Base-by-base conservation (phyloP, 2,888 invertebrate species). In the Craniophora ligustri region DNA sequence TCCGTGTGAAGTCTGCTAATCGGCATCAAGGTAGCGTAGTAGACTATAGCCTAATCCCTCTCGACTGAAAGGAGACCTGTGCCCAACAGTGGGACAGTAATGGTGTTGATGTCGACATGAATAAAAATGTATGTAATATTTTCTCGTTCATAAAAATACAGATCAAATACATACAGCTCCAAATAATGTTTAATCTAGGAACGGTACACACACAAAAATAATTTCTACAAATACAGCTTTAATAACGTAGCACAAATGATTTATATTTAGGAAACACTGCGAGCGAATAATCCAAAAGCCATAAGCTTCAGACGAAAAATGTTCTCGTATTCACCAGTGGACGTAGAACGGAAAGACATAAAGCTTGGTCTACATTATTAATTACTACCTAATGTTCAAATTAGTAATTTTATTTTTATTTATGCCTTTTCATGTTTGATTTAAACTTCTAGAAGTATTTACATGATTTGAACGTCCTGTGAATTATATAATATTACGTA, bases 281-380 rank as follows among this genome's bases (percentile, higher is more conserved):
- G 55, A 59, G 71, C 75, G 78, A 85, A 85, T 88, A 84, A 90
- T 88, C 88, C 87, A 83, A 89, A 89, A 90, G 88, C 89, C 87
- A 85, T 88, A 88, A 89, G 88, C 89, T 85, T 80, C 72, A 78
- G 80, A 83, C 87, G 88, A 88, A 91, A 91, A 91, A 91, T 89
- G 81, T 81, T 80, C 82, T 78, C 78, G 79, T 79, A 82, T 82
- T 86, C 78, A 70, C 68, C 72, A 82, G 79, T 81, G 84, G 81
- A 82, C 81, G 77, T 62, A 59, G 30, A 72, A 67, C 56, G 21
- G 44, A 60, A 42, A 21, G 42, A 8, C 40, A 30, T 81, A 68
- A 85, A 48, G 84, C 60, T 11, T 15, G 7, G 82, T 61, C 32
- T 72, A 81, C 72, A 85, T 46, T 28, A 5, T 18, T 19, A 53